Evolutionary conservation across 2,888 invertebrate genomes (phyloP).

Genomic region (Euplagia quadripunctaria): DNA sequence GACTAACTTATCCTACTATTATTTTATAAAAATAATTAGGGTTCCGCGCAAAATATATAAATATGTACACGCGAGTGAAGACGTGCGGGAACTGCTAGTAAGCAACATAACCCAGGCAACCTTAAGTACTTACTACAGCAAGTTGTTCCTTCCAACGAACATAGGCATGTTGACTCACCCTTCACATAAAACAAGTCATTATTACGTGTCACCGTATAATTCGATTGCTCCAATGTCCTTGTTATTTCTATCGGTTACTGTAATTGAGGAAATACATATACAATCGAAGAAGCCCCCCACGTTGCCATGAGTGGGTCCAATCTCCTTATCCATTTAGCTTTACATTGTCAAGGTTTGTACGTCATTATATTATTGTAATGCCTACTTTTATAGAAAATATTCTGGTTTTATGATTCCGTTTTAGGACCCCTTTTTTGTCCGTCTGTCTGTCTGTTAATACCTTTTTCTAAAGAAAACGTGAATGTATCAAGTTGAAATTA

Average conservation of each 20-base stretch:
- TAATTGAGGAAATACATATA: conserved; percentile 23
- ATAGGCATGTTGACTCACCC: conserved; percentile 13
- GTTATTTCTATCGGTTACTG: conserved; percentile 6
- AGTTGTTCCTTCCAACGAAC: not conserved
- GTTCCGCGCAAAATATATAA: too few relatives aligned
- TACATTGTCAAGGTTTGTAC: not conserved
- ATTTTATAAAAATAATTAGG: too few relatives aligned
- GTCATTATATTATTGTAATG: not conserved
- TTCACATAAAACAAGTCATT: conserved; percentile 18
- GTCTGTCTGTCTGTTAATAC: too few relatives aligned
- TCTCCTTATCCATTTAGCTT: not conserved
- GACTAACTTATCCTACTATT: too few relatives aligned
- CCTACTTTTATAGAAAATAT: too few relatives aligned
- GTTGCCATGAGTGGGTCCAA: not conserved
- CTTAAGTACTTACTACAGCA: not conserved
- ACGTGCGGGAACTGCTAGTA: too few relatives aligned
- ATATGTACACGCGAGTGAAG: too few relatives aligned
- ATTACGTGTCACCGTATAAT: conserved; percentile 18
- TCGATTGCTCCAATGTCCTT: conserved; percentile 20
- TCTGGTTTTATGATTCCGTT: too few relatives aligned
- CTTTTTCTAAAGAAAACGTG: too few relatives aligned
- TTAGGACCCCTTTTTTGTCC: too few relatives aligned
- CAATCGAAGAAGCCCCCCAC: conserved; percentile 9
- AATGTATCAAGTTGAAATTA: too few relatives aligned
- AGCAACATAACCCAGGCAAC: too few relatives aligned